These are phyloP conservation scores for Cheilosia impressa DNA, from an alignment of 2,888 invertebrate species.

Conservation along the genomic window DNA sequence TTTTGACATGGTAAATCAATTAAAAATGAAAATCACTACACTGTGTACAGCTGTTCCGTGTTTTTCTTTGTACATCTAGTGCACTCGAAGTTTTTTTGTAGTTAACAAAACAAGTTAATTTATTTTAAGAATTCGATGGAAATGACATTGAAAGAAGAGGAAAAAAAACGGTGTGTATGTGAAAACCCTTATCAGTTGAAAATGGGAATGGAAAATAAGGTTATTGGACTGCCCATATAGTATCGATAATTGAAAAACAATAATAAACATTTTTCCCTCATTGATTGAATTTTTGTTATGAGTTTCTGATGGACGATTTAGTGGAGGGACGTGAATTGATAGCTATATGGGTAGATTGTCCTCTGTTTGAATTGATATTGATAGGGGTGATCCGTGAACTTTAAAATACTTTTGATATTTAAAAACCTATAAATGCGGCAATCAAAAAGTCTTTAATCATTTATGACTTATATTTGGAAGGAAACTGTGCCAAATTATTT, in stretches of 20 bases:
- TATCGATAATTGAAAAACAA: slow-evolving; percentile 65
- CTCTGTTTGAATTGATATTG: neutral
- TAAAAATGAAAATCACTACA: slow-evolving; percentile 65
- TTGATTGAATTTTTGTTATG: slow-evolving; percentile 62
- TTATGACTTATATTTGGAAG: neutral
- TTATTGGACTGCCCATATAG: slow-evolving; percentile 50
- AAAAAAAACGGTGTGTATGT: neutral
- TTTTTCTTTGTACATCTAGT: slow-evolving; percentile 1
- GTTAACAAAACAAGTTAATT: slow-evolving; percentile 39
- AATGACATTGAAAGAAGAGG: slow-evolving; percentile 1
- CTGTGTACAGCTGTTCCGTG: slow-evolving; percentile 11
- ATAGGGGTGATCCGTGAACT: slow-evolving; percentile 18
- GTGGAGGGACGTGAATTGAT: neutral
- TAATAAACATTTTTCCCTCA: slow-evolving; percentile 45
- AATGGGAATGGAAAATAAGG: slow-evolving; percentile 39
- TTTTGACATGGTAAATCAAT: slow-evolving; percentile 71
- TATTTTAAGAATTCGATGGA: slow-evolving; percentile 54
- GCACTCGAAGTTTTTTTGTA: slow-evolving; percentile 3
- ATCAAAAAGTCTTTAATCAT: neutral
- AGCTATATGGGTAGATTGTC: neutral
- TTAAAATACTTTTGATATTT: neutral
- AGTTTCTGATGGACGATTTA: slow-evolving; percentile 13
- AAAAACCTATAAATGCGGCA: neutral
- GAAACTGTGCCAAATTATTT: too few species aligned
- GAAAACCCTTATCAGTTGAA: slow-evolving; percentile 43